A percentile compares a stretch with the other conserved stretches of the same genome.
Conservation (phyloP, 2,113 vertebrate genomes). For the Eurystomus gularis region DNA sequence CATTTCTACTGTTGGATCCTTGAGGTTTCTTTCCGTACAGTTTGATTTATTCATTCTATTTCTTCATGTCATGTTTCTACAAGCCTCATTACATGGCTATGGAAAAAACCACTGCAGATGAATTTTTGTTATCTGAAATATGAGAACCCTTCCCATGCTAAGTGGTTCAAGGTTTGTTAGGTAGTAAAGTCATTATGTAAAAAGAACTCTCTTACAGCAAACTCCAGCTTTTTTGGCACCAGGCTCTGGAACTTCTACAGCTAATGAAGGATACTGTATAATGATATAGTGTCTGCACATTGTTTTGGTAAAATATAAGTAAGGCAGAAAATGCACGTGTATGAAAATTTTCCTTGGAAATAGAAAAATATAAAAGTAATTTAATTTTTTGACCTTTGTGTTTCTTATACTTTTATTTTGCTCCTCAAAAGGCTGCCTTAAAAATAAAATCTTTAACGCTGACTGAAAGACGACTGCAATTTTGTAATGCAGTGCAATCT, state of each 20-base stretch:
- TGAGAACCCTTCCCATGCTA: not conserved
- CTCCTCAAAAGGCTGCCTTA: not conserved
- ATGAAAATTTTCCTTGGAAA: not conserved
- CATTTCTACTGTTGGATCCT: not conserved
- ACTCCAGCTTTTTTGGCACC: not conserved
- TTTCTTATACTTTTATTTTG: not conserved
- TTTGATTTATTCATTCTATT: slow-evolving; percentile 51
- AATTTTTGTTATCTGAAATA: slow-evolving; percentile 49
- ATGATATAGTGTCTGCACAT: not conserved
- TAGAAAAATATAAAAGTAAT: not conserved
- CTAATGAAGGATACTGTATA: not conserved
- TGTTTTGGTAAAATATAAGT: not conserved
- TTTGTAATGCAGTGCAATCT: not conserved
- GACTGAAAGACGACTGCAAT: not conserved
- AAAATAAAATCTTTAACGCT: not conserved
- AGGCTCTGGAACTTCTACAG: not conserved
- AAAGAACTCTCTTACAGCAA: not conserved
- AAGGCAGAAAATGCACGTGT: not conserved
- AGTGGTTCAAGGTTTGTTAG: slow-evolving; percentile 36
- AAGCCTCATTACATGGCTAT: slow-evolving; percentile 24
- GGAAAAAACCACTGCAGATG: not conserved
- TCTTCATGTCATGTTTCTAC: slow-evolving; percentile 28
- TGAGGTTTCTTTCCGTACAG: not conserved
- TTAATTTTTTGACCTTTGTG: not conserved
- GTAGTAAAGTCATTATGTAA: not conserved